Base-by-base conservation (phyloP, 2,888 invertebrate species). In the Ormyrus thymus region DNA sequence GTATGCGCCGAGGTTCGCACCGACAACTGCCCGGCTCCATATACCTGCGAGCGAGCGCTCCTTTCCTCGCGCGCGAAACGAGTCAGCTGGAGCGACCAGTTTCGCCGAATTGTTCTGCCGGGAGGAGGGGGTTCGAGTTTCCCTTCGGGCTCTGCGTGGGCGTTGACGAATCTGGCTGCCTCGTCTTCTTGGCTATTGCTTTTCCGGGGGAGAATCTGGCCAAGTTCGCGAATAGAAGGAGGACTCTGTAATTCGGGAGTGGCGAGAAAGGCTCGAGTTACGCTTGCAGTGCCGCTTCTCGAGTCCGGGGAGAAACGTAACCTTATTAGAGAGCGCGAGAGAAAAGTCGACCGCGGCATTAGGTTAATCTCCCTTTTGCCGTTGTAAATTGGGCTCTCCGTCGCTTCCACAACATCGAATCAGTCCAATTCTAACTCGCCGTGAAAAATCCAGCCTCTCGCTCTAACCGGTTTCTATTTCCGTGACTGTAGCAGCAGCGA, bases 1-100 rank as follows among this genome's bases (percentile, higher is more conserved):
- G 75, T 75, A 75, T 75, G 75, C 75, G 58, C 29, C 29, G 48
- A 29, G 46, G 29, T 29, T 8, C 3, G 15, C 51, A n/a, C 15
- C 10, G 45, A 68, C 68, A 75, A 75, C 66, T 75, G 29, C 29
- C 29, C 29, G 66, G 75, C 59, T 68, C 56, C 55, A 4, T 29
- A 29, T 55, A 15, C 65, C 53, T 53, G 58, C 58, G 45, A 45
- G 15, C 50, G 59, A 43, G 51, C 50, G 53, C 53, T 45, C 61
- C 15, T 58, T 43, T 7, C 6, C 6, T 45, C 69, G 56, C 58
- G 13, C 10, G 6, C 72, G 1, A 29, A 10, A 13, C 7, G 71
- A 61, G 51, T 72, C 72, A 55, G 62, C 62, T 72, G 62, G 15
- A 55, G 15, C 55, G 45, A 3, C 29, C 29, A 3, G 29, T 29